phyloP scores from a whole-genome alignment of 2,113 vertebrate genomes.

The Psittacula cyanocephala region DNA sequence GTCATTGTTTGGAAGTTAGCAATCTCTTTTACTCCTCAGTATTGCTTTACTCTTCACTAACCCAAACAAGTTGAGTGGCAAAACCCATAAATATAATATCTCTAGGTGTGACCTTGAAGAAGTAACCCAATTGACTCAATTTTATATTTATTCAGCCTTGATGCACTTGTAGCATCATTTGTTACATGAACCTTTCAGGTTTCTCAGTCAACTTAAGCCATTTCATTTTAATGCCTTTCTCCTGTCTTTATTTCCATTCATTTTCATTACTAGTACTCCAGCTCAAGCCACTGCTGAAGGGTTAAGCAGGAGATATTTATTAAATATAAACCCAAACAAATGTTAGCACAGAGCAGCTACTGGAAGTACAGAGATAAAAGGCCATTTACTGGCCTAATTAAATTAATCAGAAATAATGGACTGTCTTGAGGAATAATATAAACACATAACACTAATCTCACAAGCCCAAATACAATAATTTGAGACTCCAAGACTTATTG shows the following conservation, averaged over 20 bases:
- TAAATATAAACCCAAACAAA: slow-evolving; percentile 64
- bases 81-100: not conserved
- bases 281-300: slow-evolving; percentile 32
- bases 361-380: slow-evolving; percentile 46
- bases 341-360: not conserved
- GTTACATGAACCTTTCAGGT: slow-evolving; percentile 3
- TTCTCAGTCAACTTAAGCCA: slow-evolving; percentile 22
- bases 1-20: not conserved
- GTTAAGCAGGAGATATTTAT: slow-evolving; percentile 61
- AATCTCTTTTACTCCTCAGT: not conserved
- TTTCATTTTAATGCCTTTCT: slow-evolving; percentile 15
- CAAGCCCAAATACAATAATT: not conserved
- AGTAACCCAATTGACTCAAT: slow-evolving; percentile 18
- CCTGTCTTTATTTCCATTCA: slow-evolving; percentile 44
- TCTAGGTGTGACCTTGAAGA: slow-evolving; percentile 5
- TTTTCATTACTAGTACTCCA: slow-evolving; percentile 50
- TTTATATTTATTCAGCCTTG: slow-evolving; percentile 38
- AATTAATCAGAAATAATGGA: slow-evolving; percentile 67
- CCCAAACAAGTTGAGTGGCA: not conserved
- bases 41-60: not conserved
- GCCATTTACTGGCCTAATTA: slow-evolving; percentile 57
- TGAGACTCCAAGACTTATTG: not conserved
- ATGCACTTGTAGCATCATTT: not conserved
- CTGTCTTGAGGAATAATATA: slow-evolving; percentile 42
- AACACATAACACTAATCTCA: slow-evolving; percentile 36